Base-by-base conservation (phyloP, 1,140 invertebrate species). In the Polyergus mexicanus region DNA sequence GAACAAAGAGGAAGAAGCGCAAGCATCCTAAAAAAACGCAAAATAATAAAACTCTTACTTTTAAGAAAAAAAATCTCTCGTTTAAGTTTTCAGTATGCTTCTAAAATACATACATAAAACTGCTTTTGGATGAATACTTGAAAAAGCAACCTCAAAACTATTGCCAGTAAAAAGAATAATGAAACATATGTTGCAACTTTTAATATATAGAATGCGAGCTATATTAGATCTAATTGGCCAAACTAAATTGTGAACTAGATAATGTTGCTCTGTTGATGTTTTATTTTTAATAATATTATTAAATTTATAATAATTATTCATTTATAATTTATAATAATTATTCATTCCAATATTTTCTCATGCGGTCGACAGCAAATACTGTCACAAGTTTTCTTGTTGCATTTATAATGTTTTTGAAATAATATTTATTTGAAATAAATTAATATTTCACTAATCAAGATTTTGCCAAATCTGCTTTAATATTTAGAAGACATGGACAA, bases 261-360 rank as follows among this genome's bases (percentile, higher is more conserved):
- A 90, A 94, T 91, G 90, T 94, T 89, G 93, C 91, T 92, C 91
- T 92, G 92, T 92, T 93, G 93, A 94, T 93, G 92, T 94, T 91
- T 92, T 92, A 86, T 92, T 92, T 92, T 93, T 91, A 92, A 91
- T 84, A 89, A 90, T 91, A 90, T 91, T 32, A 32, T 32, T 32
- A 32, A 32, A 32, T 32, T 32, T 3, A 32, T 32, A 32, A 84
- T 85, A 90, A 84, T 90, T 87, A 80, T 94, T 93, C 92, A 94
- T 94, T 94, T n/a, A n/a, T n/a, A 32, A 32, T 32, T 32, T 32
- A 32, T 32, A 32, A 84, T 85, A 90, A 84, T 90, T 87, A 80
- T 94, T 93, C 92, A 94, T 94, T 94, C 91, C 93, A 92, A 87
- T 88, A 85, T 69, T 91, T 89, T 74, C 32, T 65, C 19, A 81